These are phyloP conservation scores for Labeo catla DNA, from an alignment of 2,113 vertebrate genomes.

Conservation along the genomic window DNA sequence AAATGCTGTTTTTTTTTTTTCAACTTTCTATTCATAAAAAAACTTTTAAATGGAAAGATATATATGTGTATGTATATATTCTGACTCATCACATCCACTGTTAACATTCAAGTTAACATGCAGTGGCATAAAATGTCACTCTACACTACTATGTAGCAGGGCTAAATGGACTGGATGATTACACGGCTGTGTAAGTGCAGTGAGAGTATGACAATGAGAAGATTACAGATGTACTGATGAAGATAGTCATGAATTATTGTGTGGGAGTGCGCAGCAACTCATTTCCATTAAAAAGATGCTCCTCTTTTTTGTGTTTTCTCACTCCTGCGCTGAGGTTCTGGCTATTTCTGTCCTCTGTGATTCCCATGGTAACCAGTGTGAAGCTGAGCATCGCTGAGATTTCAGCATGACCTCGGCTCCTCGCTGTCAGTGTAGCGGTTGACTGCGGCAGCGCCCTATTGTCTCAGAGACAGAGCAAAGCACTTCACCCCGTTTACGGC, in stretches of 20 bases:
- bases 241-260: background rate
- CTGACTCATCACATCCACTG: background rate
- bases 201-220: background rate
- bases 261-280: constrained; percentile 32
- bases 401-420: constrained; percentile 56
- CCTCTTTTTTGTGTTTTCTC: constrained; percentile 40
- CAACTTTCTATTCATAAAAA: too few relatives aligned
- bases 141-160: background rate
- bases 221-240: background rate
- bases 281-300: constrained; percentile 21
- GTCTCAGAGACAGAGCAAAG: constrained; percentile 49
- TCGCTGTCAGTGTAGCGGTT: constrained; percentile 52
- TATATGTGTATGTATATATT: background rate
- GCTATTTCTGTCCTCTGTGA: constrained; percentile 67
- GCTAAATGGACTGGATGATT: background rate
- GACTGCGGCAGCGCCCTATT: constrained; percentile 53
- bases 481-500: constrained; percentile 41
- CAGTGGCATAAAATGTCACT: background rate
- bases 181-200: background rate
- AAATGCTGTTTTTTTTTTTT: too few relatives aligned
- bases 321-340: background rate
- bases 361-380: constrained; percentile 62
- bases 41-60: too few relatives aligned
- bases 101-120: background rate
- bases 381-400: constrained; percentile 64